Evolutionary conservation across 2,113 vertebrate genomes (phyloP).

Genomic region (Mugil cephalus): DNA sequence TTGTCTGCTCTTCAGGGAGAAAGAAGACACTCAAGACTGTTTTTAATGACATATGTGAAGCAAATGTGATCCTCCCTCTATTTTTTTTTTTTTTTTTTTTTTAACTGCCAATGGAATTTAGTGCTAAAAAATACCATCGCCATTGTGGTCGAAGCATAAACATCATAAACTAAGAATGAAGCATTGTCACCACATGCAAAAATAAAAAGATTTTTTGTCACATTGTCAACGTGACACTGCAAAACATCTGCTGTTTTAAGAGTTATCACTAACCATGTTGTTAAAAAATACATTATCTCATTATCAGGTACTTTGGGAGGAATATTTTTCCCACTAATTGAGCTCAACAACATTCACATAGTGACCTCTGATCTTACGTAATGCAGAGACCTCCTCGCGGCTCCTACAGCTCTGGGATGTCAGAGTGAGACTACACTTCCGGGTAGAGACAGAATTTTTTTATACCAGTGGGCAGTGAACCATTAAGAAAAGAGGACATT

Average conservation of each 20-base stretch:
- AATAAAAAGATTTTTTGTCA: conserved; percentile 39
- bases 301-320: not conserved
- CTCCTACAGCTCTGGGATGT: conserved; percentile 23
- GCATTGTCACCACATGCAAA: conserved; percentile 68
- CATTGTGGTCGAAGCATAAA: conserved; percentile 72
- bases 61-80: conserved; percentile 73
- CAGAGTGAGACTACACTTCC: conserved; percentile 35
- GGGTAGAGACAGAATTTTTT: conserved; percentile 31
- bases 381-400: not conserved
- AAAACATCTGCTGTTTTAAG: conserved; percentile 49
- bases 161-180: conserved; percentile 61
- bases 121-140: conserved; percentile 68
- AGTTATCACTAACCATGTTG: conserved; percentile 1
- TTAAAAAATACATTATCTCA: conserved; percentile 20
- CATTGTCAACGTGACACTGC: conserved; percentile 35
- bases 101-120: conserved; percentile 71
- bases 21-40: conserved; percentile 71
- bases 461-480: conserved; percentile 56
- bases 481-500: conserved; percentile 48
- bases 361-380: conserved; percentile 38
- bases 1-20: conserved; percentile 64
- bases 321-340: not conserved
- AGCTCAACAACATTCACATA: not conserved
- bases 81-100: conserved; percentile 38
- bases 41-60: conserved; percentile 82